These are phyloP conservation scores for Dryocosmus kuriphilus DNA, from an alignment of 2,888 invertebrate species.

Conservation along the genomic window DNA sequence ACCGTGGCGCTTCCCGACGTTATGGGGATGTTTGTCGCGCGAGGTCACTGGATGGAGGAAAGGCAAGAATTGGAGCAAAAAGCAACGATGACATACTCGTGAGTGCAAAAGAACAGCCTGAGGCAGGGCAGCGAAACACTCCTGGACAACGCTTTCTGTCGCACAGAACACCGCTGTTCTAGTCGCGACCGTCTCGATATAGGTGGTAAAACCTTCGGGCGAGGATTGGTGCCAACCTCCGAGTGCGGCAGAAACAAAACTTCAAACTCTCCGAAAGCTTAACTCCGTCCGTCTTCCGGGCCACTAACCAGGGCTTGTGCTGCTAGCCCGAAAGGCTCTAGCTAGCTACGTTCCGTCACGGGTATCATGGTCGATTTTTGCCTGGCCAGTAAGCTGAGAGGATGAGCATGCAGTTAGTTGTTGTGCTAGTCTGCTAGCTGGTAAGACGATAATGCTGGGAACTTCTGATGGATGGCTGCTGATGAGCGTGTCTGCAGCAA, in stretches of 20 bases:
- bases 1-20: constrained; percentile 44
- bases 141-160: constrained; percentile 78
- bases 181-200: constrained; percentile 85
- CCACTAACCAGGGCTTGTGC: constrained; percentile 80
- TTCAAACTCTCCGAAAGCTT: too few relatives aligned
- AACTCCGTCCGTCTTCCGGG: too few relatives aligned
- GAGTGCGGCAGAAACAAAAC: constrained; percentile 86
- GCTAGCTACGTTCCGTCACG: constrained; percentile 96
- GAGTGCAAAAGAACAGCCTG: constrained; percentile 54
- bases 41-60: constrained; percentile 52
- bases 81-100: too few relatives aligned
- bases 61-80: constrained; percentile 44
- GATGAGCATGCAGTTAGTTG: constrained; percentile 76
- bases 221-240: constrained; percentile 82
- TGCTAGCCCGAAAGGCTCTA: constrained; percentile 96
- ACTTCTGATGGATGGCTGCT: constrained; percentile 77
- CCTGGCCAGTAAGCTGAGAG: constrained; percentile 72
- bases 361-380: constrained; percentile 88
- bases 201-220: constrained; percentile 88
- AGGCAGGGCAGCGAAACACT: constrained; percentile 75
- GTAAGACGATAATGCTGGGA: constrained; percentile 76
- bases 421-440: constrained; percentile 68
- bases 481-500: constrained; percentile 81
- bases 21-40: too few relatives aligned
- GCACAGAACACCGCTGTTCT: too few relatives aligned